phyloP scores from a whole-genome alignment of 2,113 vertebrate genomes.

The Leiothrix lutea region DNA sequence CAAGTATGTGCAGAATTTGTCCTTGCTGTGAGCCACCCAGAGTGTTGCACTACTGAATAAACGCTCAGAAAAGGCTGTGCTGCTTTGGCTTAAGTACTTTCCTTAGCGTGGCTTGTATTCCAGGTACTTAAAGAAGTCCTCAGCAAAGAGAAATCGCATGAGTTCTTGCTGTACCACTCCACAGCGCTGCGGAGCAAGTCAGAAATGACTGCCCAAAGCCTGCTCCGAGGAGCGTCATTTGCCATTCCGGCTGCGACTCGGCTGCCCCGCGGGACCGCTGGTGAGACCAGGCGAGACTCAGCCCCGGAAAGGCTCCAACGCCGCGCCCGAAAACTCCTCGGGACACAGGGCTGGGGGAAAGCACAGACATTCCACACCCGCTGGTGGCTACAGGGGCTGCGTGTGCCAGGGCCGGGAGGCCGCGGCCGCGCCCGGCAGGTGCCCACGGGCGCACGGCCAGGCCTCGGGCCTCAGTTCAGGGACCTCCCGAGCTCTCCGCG shows the following conservation, averaged over 20 bases:
- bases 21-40: conserved; percentile 13
- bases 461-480: not conserved
- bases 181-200: not conserved
- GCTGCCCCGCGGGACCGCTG: not conserved
- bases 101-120: not conserved
- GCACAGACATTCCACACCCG: accelerated
- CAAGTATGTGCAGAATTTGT: conserved; percentile 44
- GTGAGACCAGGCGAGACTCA: not conserved
- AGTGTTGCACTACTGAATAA: not conserved
- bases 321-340: not conserved
- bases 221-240: not conserved
- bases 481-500: not conserved
- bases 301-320: not conserved
- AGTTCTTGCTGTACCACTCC: not conserved
- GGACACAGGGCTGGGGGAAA: accelerated
- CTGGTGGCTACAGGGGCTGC: not conserved
- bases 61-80: not conserved
- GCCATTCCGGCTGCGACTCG: not conserved
- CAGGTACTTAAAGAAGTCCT: not conserved
- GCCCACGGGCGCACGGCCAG: not conserved
- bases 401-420: not conserved
- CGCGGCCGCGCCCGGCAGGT: not conserved
- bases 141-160: not conserved
- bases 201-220: not conserved
- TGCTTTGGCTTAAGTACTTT: not conserved